phyloP scores from a whole-genome alignment of 1,140 invertebrate species.

The Zaprionus davidi region DNA sequence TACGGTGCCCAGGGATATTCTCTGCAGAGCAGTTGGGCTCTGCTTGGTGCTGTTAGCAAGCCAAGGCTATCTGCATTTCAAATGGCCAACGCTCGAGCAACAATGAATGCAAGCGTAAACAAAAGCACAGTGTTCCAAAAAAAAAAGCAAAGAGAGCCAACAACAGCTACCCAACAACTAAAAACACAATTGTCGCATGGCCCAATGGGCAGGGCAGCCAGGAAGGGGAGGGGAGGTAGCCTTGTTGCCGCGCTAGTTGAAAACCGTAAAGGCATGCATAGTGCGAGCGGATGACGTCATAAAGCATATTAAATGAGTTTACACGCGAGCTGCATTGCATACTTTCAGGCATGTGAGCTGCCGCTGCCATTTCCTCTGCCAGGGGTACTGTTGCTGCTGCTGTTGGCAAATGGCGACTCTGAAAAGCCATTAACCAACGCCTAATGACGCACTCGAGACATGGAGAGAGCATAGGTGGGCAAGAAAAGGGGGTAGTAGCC shows the following conservation, averaged over 20 bases:
- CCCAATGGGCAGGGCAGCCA: slow-evolving; percentile 11
- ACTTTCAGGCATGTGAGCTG: slow-evolving; percentile 49
- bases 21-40: background rate
- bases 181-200: slow-evolving; percentile 57
- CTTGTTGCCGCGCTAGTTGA: slow-evolving; percentile 42
- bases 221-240: slow-evolving; percentile 6
- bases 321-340: slow-evolving; percentile 56
- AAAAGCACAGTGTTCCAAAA: slow-evolving; percentile 69
- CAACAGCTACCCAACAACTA: slow-evolving; percentile 12
- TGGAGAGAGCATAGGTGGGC: slow-evolving; percentile 10
- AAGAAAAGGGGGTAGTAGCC: no score
- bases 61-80: slow-evolving; percentile 76
- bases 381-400: background rate
- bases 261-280: slow-evolving; percentile 35
- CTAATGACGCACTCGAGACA: slow-evolving; percentile 78
- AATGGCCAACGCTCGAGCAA: slow-evolving; percentile 70
- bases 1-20: slow-evolving; percentile 17
- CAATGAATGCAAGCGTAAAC: slow-evolving; percentile 66
- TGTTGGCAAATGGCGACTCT: slow-evolving; percentile 64
- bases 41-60: slow-evolving; percentile 12
- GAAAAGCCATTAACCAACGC: slow-evolving; percentile 77
- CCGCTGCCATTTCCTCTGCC: background rate
- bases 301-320: slow-evolving; percentile 79
- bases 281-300: slow-evolving; percentile 72
- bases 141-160: slow-evolving; percentile 20